These are phyloP conservation scores for Halichoeres trimaculatus DNA, from an alignment of 2,113 vertebrate genomes.

Conservation along the genomic window DNA sequence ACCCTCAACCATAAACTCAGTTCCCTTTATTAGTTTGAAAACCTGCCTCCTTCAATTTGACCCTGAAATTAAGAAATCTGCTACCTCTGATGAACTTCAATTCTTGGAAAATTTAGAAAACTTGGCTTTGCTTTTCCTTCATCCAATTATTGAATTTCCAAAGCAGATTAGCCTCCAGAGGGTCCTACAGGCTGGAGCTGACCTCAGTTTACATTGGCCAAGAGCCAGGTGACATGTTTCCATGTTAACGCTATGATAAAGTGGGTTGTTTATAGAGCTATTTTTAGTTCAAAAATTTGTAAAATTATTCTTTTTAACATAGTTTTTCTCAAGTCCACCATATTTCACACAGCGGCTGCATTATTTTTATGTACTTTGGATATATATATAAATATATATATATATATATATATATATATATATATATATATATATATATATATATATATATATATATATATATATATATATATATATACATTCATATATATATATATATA, in stretches of 20 bases:
- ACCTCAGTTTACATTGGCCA: background rate
- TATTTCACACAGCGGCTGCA: too few species aligned
- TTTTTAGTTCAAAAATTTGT: background rate
- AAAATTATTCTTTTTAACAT: too few species aligned
- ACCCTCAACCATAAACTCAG: conserved; percentile 18
- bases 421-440: too few species aligned
- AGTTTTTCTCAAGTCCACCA: too few species aligned
- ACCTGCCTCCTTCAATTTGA: background rate
- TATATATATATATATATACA: too few species aligned
- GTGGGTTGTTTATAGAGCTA: background rate
- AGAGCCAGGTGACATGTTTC: background rate
- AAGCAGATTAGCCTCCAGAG: background rate
- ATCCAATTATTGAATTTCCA: background rate
- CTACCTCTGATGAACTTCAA: background rate
- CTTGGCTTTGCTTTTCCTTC: background rate
- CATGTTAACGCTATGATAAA: background rate
- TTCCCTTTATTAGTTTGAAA: conserved; percentile 50
- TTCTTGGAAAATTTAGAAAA: background rate
- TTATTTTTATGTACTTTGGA: too few species aligned
- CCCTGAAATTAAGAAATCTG: background rate
- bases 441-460: too few species aligned
- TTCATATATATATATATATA: too few species aligned
- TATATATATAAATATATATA: too few species aligned
- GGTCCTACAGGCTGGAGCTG: background rate
- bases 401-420: too few species aligned